phyloP scores from a whole-genome alignment of 2,888 invertebrate genomes.

The Drosophila buzzatii region DNA sequence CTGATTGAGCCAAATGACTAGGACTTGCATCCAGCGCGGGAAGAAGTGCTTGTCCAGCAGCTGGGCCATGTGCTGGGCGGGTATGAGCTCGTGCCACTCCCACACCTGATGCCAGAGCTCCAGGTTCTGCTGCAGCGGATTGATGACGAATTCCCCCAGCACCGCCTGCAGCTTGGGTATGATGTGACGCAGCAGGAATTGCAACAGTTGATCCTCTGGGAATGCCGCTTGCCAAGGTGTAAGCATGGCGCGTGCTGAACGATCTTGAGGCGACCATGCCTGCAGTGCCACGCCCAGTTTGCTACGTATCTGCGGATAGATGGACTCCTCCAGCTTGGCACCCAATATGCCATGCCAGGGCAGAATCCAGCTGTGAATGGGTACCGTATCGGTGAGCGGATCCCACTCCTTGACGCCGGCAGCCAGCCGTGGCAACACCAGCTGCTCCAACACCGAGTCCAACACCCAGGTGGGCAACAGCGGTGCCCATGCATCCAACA shows the following conservation, averaged over 20 bases:
- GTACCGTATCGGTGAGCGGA: constrained; percentile 96
- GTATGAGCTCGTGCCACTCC: constrained; percentile 95
- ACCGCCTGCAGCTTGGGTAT: constrained; percentile 94
- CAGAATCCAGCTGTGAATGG: constrained; percentile 98
- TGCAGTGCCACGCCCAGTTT: constrained; percentile 95
- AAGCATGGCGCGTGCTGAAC: constrained; percentile 95
- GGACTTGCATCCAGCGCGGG: constrained; percentile 95
- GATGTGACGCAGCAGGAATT: constrained; percentile 94
- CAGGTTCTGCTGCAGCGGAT: constrained; percentile 90
- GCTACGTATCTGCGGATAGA: constrained; percentile 96
- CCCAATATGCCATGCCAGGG: constrained; percentile 97
- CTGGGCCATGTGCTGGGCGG: constrained; percentile 91
- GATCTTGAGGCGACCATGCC: constrained; percentile 98
- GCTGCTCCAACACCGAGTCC: constrained; percentile 92
- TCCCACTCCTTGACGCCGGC: constrained; percentile 96
- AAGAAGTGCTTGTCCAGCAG: constrained; percentile 95
- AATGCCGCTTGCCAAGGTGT: constrained; percentile 95
- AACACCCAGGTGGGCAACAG: constrained; percentile 93
- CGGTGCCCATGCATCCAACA: constrained; percentile 93
- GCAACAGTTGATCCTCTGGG: constrained; percentile 90
- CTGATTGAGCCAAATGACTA: constrained; percentile 96
- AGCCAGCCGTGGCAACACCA: constrained; percentile 91
- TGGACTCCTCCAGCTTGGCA: constrained; percentile 86
- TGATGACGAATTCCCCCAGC: constrained; percentile 89
- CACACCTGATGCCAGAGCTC: constrained; percentile 98